phyloP scores from a whole-genome alignment of 2,888 invertebrate genomes.

The Trachelus stipa region DNA sequence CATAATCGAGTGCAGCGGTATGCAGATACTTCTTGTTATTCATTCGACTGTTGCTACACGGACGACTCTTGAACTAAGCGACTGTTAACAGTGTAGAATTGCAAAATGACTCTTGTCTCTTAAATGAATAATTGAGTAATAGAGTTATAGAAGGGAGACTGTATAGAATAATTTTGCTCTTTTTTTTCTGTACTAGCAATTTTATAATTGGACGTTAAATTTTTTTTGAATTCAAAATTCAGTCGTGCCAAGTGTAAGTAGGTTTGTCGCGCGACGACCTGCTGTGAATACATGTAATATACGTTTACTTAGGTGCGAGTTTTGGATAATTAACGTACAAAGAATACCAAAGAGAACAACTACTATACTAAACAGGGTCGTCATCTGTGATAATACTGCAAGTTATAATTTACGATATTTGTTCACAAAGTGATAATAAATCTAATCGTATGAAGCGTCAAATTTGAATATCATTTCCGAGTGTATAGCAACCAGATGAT shows the following conservation, averaged over 20 bases:
- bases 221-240: too few species aligned
- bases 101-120: neutral
- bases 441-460: neutral
- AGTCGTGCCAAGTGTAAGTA: too few species aligned
- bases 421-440: neutral
- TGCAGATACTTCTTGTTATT: neutral
- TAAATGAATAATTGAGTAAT: neutral
- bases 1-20: neutral
- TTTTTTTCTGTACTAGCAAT: neutral
- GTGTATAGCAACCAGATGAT: neutral
- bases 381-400: neutral
- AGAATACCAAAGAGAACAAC: neutral
- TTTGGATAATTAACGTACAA: neutral
- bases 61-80: neutral
- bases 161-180: neutral
- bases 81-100: neutral
- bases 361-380: neutral
- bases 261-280: too few species aligned
- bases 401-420: neutral
- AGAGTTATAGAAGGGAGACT: neutral
- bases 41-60: neutral
- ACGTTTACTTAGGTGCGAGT: neutral
- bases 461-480: neutral
- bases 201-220: too few species aligned
- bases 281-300: neutral